These are phyloP conservation scores for Zaprionus obscuricornis DNA, from an alignment of 2,888 invertebrate genomes.

Conservation along the genomic window DNA sequence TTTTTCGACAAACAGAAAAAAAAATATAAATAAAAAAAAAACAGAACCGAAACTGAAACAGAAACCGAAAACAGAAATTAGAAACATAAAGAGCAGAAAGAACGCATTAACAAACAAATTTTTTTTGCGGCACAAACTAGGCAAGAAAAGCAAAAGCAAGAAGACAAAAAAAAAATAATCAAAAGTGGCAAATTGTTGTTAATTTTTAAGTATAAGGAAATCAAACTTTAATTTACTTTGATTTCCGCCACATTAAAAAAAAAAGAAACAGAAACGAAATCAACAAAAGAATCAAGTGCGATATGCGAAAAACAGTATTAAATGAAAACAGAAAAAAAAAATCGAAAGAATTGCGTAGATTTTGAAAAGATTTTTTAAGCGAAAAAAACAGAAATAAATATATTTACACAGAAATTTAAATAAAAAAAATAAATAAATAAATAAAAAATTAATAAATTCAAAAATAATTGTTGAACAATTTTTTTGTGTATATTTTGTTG, in stretches of 20 bases:
- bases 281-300: slow-evolving; percentile 27
- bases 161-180: too few species aligned
- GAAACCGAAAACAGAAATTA: slow-evolving; percentile 24
- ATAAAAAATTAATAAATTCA: slow-evolving; percentile 31
- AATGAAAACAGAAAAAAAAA: slow-evolving; percentile 12
- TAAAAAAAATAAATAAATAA: slow-evolving; percentile 13
- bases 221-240: slow-evolving; percentile 20
- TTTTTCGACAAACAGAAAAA: too few species aligned
- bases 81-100: slow-evolving; percentile 38
- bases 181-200: slow-evolving; percentile 75
- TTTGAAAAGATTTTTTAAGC: slow-evolving; percentile 38
- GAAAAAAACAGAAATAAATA: too few species aligned
- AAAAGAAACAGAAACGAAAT: slow-evolving; percentile 15
- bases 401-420: slow-evolving; percentile 56
- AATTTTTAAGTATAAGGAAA: slow-evolving; percentile 34
- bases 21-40: too few species aligned
- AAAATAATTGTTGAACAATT: slow-evolving; percentile 35
- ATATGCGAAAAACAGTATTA: slow-evolving; percentile 48
- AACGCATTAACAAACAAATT: slow-evolving; percentile 24
- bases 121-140: slow-evolving; percentile 31
- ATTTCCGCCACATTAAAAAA: slow-evolving; percentile 36
- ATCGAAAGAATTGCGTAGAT: slow-evolving; percentile 12
- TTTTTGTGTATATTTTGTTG: slow-evolving; percentile 58
- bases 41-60: slow-evolving; percentile 33
- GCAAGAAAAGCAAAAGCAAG: slow-evolving; percentile 30